Percentiles rank a stretch among this genome's conserved stretches.
Conservation (phyloP, 2,113 vertebrate species). For the Chloropsis cyanopogon region DNA sequence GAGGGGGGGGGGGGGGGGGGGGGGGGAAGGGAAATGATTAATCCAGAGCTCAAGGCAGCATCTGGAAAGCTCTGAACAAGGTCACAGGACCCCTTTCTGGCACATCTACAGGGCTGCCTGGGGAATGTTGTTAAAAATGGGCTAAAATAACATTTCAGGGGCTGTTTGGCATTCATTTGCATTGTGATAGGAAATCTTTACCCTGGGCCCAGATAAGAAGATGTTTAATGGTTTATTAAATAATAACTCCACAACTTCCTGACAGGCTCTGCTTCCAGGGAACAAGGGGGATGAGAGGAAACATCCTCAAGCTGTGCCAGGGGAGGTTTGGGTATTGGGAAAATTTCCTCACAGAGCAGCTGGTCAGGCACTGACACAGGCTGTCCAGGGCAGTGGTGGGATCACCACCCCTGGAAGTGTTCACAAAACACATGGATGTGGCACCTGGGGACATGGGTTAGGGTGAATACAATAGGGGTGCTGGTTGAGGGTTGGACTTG, state of each 20-base stretch:
- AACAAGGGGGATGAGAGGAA: background rate
- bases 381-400: background rate
- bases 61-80: background rate
- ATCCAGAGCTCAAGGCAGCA: background rate
- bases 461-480: background rate
- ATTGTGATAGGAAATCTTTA: background rate
- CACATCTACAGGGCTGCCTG: background rate
- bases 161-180: background rate
- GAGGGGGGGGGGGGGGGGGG: accelerated
- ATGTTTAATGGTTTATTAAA: background rate
- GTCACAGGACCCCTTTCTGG: background rate
- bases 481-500: background rate
- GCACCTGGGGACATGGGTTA: background rate
- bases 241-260: background rate
- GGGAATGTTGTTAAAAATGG: background rate
- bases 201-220: background rate
- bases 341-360: background rate
- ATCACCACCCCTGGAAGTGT: background rate
- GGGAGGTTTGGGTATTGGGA: background rate
- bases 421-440: background rate
- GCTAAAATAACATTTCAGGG: background rate
- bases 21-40: background rate
- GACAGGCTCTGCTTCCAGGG: background rate
- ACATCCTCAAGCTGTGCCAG: background rate
- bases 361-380: background rate